Base-by-base conservation (phyloP, 2,888 invertebrate genomes). In the Perizoma affinitatum region DNA sequence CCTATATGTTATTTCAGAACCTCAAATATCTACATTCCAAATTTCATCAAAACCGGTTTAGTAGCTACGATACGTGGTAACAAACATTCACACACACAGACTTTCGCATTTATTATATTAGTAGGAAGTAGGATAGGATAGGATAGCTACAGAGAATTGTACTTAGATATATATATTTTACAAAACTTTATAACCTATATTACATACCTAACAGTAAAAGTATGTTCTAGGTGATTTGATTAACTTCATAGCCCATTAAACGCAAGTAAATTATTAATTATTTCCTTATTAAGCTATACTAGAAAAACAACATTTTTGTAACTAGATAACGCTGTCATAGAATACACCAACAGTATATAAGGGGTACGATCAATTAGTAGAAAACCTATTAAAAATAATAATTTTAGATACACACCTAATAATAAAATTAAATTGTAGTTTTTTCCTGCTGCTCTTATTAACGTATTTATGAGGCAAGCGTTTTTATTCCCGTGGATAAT, bases 301-400 rank as follows among this genome's bases (percentile, higher is more conserved):
- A 59, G 54, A 54, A 54, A 54, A 59, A 59, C 54, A 59, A 59
- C 59, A 59, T 59, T 54, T 58, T 59, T 61, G 51, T 48, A 36
- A 38, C 45, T 38, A 46, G 42, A 49, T 44, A 38, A 35, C 40
- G 6, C 34, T 38, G 22, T 1, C 53, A 43, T 38, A 58, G 43
- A 11, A 44, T 34, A 44, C 7, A 43, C 2, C 11, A 42, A 9
- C 10, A 48, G 42, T 58, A 40, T 42, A 7, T 42, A 53, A 9
- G 22, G 42, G 33, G 34, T 58, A 46, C n/a, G 42, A 44, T 56
- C 36, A 56, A 44, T 40, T 47, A 42, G 35, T 47, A n/a, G 36
- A 38, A 6, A 22, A 22, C 1, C 22, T 10, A 47, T 47, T 47
- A 47, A 40, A 35, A 6, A 42, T 50, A 40, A 41, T 41, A 41